These are phyloP conservation scores for Nemapogon koenigi DNA, from an alignment of 2,888 invertebrate species.

Conservation along the genomic window DNA sequence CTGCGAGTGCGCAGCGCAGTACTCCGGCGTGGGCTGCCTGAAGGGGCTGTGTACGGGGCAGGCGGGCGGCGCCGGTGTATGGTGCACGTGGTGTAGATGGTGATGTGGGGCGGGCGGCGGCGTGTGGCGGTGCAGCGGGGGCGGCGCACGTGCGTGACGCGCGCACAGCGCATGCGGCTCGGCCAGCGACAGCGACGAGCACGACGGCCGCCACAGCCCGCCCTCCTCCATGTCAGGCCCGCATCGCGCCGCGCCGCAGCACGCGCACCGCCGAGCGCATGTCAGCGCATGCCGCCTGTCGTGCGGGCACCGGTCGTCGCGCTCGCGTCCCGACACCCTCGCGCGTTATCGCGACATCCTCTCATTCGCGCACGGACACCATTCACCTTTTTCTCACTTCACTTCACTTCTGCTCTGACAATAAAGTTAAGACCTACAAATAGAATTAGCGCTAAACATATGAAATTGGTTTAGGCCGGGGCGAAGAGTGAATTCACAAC, in stretches of 20 bases:
- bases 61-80: slow-evolving; percentile 56
- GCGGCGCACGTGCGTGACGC: slow-evolving; percentile 42
- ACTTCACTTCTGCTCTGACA: not conserved
- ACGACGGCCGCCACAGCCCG: slow-evolving; percentile 58
- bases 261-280: slow-evolving; percentile 60
- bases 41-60: slow-evolving; percentile 81
- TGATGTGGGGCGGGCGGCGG: slow-evolving; percentile 23
- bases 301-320: slow-evolving; percentile 61
- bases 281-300: slow-evolving; percentile 62
- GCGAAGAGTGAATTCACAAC: no score
- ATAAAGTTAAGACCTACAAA: not conserved
- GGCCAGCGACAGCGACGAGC: slow-evolving; percentile 56
- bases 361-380: slow-evolving; percentile 28
- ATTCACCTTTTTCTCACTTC: slow-evolving; percentile 3
- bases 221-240: slow-evolving; percentile 58
- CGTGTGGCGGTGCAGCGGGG: slow-evolving; percentile 29
- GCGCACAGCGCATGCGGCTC: slow-evolving; percentile 53
- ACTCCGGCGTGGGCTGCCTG: slow-evolving; percentile 64
- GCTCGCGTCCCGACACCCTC: slow-evolving; percentile 63
- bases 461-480: no score
- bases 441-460: no score
- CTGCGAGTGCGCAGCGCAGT: slow-evolving; percentile 57
- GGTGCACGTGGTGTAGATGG: slow-evolving; percentile 33
- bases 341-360: slow-evolving; percentile 51
- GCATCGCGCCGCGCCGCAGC: slow-evolving; percentile 62